Evolutionary conservation across 2,113 vertebrate genomes (phyloP).

Genomic region (Psammodynastes pulverulentus): DNA sequence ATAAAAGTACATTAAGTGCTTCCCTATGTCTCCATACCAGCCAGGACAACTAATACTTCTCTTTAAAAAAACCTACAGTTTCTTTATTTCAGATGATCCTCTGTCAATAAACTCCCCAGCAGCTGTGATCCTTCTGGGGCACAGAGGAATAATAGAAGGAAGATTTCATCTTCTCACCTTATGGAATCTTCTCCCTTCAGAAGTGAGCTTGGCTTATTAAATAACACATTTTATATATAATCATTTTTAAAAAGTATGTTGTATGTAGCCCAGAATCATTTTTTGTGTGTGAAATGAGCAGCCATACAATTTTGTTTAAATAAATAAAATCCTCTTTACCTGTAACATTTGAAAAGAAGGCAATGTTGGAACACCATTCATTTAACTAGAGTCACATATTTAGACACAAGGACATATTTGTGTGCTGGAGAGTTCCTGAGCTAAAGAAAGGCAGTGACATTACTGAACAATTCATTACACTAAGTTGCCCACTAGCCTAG

Average conservation of each 20-base stretch:
- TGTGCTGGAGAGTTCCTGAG: slow-evolving; percentile 11
- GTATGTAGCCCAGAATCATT: background rate
- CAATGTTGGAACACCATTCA: background rate
- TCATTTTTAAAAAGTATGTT: no score
- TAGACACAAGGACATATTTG: background rate
- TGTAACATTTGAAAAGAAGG: background rate
- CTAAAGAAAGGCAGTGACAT: slow-evolving; percentile 11
- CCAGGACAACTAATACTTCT: background rate
- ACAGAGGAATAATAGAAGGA: background rate
- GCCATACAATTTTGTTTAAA: background rate
- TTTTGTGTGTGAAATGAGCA: background rate
- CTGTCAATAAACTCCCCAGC: background rate
- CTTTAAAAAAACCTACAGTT: background rate
- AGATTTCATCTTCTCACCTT: background rate
- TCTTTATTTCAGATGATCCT: background rate
- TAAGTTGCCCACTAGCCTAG: slow-evolving; percentile 27
- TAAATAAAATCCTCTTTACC: background rate
- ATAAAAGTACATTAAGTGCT: background rate
- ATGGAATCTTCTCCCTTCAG: background rate
- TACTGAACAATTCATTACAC: slow-evolving; percentile 38
- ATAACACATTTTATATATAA: no score
- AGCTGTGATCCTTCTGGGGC: background rate
- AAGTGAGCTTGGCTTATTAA: no score
- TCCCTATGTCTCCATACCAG: background rate
- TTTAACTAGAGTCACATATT: background rate